phyloP scores from a whole-genome alignment of 2,888 invertebrate species.

The Cabera pusaria region DNA sequence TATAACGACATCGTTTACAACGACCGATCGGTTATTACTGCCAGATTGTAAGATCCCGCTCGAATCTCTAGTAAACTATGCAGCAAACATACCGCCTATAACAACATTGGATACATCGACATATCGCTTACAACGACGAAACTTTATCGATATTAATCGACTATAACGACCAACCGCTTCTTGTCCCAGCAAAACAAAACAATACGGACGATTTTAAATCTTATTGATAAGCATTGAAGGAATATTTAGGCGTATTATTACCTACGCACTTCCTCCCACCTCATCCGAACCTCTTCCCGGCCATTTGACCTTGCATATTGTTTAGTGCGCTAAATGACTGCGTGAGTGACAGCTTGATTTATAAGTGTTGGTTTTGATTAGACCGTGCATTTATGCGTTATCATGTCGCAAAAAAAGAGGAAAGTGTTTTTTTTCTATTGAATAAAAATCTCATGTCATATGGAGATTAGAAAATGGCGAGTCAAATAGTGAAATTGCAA shows the following conservation, averaged over 20 bases:
- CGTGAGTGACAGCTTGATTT: constrained; percentile 15
- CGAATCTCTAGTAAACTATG: constrained; percentile 8
- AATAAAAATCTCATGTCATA: constrained; percentile 33
- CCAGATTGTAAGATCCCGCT: constrained; percentile 5
- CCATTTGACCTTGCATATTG: constrained; percentile 24
- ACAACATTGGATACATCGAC: constrained; percentile 31
- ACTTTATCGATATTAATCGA: constrained; percentile 22
- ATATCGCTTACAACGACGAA: constrained; percentile 32
- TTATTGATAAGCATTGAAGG: constrained; percentile 26
- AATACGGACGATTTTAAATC: constrained; percentile 29
- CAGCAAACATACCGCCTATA: constrained; percentile 7
- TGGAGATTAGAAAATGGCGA: constrained; percentile 30
- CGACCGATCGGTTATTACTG: constrained; percentile 8
- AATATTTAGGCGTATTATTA: constrained; percentile 18
- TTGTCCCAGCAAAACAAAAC: constrained; percentile 31
- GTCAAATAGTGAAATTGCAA: constrained; percentile 21
- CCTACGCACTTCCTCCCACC: constrained; percentile 15
- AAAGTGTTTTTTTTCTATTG: too few relatives aligned
- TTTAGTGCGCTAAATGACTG: constrained; percentile 19
- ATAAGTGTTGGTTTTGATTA: constrained; percentile 2
- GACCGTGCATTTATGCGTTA: background rate
- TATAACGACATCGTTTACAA: constrained; percentile 1
- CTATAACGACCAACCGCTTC: constrained; percentile 25
- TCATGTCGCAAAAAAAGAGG: too few relatives aligned
- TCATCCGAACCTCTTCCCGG: constrained; percentile 26